Evolutionary conservation across 2,113 vertebrate species (phyloP).

Genomic region (Hyaena hyaena): DNA sequence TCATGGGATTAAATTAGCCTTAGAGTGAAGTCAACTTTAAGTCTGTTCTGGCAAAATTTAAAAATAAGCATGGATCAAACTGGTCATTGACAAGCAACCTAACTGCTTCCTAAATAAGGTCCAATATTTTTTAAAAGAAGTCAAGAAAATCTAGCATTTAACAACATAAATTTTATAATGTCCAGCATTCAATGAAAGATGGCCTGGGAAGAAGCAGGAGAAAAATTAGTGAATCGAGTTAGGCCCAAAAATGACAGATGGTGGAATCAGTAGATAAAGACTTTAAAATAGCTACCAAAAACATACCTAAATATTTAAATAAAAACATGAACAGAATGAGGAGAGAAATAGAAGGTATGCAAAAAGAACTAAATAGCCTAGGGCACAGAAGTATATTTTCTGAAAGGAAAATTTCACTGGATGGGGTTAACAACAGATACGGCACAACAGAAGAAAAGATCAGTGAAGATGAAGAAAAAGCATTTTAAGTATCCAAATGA

Average conservation of each 20-base stretch:
- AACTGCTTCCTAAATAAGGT: neutral
- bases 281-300: neutral
- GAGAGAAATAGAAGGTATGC: neutral
- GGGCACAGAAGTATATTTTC: neutral
- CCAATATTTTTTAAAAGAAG: neutral
- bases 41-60: neutral
- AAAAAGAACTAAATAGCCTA: neutral
- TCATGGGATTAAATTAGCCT: neutral
- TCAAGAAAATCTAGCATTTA: constrained; percentile 10
- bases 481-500: neutral
- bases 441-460: neutral
- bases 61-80: neutral
- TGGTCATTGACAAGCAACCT: neutral
- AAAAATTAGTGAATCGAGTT: neutral
- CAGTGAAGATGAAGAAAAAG: neutral
- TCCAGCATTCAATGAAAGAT: neutral
- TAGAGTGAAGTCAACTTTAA: neutral
- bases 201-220: neutral
- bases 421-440: neutral
- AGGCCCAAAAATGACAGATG: neutral
- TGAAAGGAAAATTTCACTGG: neutral
- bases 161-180: neutral
- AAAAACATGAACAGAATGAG: neutral
- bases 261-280: neutral
- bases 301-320: neutral